These are phyloP conservation scores for Agrochola litura DNA, from an alignment of 2,888 invertebrate species.

Conservation along the genomic window DNA sequence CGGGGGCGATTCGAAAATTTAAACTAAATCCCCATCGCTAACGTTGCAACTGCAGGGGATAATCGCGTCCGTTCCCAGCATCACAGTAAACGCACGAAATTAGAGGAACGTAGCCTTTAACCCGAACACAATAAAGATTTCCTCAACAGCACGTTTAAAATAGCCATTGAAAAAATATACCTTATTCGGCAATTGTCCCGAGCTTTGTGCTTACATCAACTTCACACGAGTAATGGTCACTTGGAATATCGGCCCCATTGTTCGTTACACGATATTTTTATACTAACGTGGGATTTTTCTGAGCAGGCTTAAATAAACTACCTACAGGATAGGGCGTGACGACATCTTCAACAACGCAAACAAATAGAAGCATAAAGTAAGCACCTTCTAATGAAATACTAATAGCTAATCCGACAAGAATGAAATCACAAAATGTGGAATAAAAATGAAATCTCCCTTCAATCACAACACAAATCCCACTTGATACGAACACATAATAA, in stretches of 20 bases:
- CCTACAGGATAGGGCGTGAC: constrained; percentile 63
- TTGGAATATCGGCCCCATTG: constrained; percentile 78
- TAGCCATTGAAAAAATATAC: constrained; percentile 62
- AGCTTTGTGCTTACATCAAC: constrained; percentile 76
- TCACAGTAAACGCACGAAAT: constrained; percentile 1
- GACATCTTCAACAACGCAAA: constrained; percentile 30
- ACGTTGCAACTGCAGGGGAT: constrained; percentile 74
- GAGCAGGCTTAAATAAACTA: constrained; percentile 60
- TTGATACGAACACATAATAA: constrained; percentile 69
- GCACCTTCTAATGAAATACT: constrained; percentile 8
- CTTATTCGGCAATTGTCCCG: constrained; percentile 66
- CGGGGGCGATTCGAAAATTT: constrained; percentile 82
- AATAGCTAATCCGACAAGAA: constrained; percentile 25
- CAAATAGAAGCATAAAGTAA: constrained; percentile 22
- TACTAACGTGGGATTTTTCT: constrained; percentile 68
- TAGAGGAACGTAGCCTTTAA: constrained; percentile 47
- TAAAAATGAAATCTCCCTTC: constrained; percentile 53
- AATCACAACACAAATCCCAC: constrained; percentile 67
- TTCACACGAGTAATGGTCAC: constrained; percentile 78
- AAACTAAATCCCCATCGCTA: constrained; percentile 81
- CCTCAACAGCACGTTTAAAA: constrained; percentile 42
- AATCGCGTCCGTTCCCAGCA: constrained; percentile 67
- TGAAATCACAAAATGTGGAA: constrained; percentile 24
- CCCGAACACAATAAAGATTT: constrained; percentile 40
- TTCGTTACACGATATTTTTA: constrained; percentile 71